These are phyloP conservation scores for Dichetophora obliterata DNA, from an alignment of 2,888 invertebrate genomes.

Conservation along the genomic window DNA sequence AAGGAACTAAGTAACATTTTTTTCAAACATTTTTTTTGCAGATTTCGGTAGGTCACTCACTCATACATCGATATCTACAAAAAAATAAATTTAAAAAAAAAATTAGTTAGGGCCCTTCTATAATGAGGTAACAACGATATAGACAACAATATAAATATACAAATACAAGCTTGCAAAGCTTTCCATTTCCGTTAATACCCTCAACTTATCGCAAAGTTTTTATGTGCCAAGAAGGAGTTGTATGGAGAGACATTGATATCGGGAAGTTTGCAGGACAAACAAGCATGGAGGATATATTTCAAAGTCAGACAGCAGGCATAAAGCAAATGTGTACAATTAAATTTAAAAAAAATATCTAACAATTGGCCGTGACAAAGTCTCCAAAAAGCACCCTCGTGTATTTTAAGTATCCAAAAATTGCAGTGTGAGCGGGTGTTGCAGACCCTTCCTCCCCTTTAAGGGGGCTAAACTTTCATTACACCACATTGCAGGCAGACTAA, in stretches of 20 bases:
- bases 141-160: not conserved
- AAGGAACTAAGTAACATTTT: too few relatives aligned
- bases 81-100: too few relatives aligned
- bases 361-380: not conserved
- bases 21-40: too few relatives aligned
- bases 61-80: too few relatives aligned
- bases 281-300: not conserved
- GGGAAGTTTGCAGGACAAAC: not conserved
- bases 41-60: too few relatives aligned
- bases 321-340: too few relatives aligned
- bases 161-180: not conserved
- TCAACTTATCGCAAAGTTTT: not conserved
- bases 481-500: conserved; percentile 2
- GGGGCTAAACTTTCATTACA: not conserved
- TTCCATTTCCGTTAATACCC: not conserved
- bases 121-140: too few relatives aligned
- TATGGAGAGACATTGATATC: not conserved
- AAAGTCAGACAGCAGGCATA: not conserved
- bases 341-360: not conserved
- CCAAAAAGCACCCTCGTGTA: not conserved
- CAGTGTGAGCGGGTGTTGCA: not conserved
- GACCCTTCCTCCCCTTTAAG: not conserved
- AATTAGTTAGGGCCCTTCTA: too few relatives aligned
- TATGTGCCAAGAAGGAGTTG: conserved; percentile 13
- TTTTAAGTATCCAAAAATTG: not conserved